Evolutionary conservation across 2,888 invertebrate genomes (phyloP).

Genomic region (Ophion ventricosus): DNA sequence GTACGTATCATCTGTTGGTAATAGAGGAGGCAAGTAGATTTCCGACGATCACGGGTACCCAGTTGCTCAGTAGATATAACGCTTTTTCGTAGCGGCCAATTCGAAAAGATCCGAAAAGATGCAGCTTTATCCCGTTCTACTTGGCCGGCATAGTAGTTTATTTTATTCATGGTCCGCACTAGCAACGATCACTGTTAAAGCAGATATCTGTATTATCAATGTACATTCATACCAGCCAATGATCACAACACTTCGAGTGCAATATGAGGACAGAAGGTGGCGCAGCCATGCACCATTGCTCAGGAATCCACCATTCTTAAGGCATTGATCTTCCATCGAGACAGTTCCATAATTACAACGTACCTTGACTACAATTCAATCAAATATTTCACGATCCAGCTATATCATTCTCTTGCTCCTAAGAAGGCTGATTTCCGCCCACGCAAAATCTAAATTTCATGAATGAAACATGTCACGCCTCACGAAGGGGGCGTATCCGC

Average conservation of each 20-base stretch:
- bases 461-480: slow-evolving; percentile 19
- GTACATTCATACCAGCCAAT: slow-evolving; percentile 7
- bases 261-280: neutral
- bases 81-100: no score
- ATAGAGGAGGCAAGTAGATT: no score
- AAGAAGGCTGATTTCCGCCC: neutral
- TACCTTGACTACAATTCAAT: neutral
- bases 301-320: neutral
- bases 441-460: neutral
- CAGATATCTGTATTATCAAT: neutral
- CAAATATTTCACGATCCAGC: neutral
- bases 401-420: neutral
- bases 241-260: neutral
- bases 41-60: no score
- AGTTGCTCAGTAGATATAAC: no score
- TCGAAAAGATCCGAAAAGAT: no score
- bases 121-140: no score
- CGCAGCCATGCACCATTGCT: neutral
- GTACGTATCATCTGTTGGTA: no score
- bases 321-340: neutral
- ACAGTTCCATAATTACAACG: neutral
- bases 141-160: no score
- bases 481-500: slow-evolving; percentile 1
- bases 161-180: no score
- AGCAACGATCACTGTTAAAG: no score